phyloP scores from a whole-genome alignment of 2,113 vertebrate genomes.

The Agapornis roseicollis region DNA sequence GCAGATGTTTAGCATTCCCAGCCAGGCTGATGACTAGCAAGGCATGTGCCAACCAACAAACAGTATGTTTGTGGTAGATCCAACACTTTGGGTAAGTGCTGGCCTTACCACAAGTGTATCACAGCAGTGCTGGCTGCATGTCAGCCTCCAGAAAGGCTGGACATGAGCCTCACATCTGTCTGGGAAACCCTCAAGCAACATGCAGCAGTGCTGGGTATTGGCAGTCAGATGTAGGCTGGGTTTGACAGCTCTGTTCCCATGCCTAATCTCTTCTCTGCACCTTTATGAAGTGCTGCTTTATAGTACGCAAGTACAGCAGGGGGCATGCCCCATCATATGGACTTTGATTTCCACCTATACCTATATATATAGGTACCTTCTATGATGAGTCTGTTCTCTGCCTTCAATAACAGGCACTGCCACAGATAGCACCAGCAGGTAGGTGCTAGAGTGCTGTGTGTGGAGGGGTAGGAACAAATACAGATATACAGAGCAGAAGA shows the following conservation, averaged over 20 bases:
- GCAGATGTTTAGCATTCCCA: not conserved
- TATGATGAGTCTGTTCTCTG: not conserved
- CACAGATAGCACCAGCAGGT: not conserved
- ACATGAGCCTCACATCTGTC: not conserved
- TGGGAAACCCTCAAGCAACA: not conserved
- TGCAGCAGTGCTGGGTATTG: not conserved
- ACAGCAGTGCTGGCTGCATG: fast-evolving
- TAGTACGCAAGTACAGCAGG: not conserved
- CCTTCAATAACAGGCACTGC: not conserved
- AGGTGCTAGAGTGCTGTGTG: not conserved
- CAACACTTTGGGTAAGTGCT: not conserved
- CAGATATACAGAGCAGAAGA: not conserved
- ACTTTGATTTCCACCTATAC: not conserved
- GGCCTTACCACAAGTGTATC: not conserved
- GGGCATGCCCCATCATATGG: not conserved
- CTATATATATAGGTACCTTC: not conserved
- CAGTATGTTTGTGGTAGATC: not conserved
- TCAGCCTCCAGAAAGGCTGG: not conserved
- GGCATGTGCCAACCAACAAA: not conserved
- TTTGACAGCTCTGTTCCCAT: not conserved
- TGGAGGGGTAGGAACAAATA: not conserved
- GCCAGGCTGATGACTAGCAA: not conserved
- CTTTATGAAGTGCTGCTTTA: not conserved
- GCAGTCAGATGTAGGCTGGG: not conserved
- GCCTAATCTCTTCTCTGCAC: not conserved